Conservation (phyloP, 2,113 vertebrate genomes). For the Lonchura striata region DNA sequence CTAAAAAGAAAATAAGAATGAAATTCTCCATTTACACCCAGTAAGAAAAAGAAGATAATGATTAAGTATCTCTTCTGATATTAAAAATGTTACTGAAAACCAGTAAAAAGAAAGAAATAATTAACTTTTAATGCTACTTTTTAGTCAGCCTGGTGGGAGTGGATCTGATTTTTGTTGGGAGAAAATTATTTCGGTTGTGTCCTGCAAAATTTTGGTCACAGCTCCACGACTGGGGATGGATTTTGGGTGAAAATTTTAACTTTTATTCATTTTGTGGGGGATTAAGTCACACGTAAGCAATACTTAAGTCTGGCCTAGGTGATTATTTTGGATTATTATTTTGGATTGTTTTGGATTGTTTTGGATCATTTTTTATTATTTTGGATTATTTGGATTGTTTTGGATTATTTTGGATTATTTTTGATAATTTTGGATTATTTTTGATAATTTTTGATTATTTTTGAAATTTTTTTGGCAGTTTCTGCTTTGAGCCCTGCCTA, state of each 20-base stretch:
- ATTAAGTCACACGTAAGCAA: slow-evolving; percentile 58
- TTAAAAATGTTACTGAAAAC: neutral
- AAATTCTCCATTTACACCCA: neutral
- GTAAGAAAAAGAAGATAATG: neutral
- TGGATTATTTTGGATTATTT: too few species aligned
- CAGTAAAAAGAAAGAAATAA: neutral
- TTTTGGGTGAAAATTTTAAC: neutral
- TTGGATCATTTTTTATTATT: too few species aligned
- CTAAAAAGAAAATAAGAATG: neutral
- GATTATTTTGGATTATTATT: too few species aligned
- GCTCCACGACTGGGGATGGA: neutral
- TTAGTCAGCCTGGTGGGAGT: neutral
- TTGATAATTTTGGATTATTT: too few species aligned
- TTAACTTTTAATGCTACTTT: neutral
- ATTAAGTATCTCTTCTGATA: too few species aligned
- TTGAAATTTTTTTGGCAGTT: slow-evolving; percentile 56
- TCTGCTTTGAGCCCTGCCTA: slow-evolving; percentile 71
- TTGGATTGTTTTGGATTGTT: too few species aligned
- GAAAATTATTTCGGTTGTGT: neutral
- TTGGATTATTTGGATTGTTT: too few species aligned
- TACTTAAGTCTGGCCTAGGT: slow-evolving; percentile 49
- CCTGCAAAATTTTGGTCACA: neutral
- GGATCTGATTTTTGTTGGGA: neutral
- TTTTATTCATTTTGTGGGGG: neutral
- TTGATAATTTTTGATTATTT: too few species aligned